Evolutionary conservation across 2,888 invertebrate species (phyloP).

Genomic region (Microctonus hyperodae): DNA sequence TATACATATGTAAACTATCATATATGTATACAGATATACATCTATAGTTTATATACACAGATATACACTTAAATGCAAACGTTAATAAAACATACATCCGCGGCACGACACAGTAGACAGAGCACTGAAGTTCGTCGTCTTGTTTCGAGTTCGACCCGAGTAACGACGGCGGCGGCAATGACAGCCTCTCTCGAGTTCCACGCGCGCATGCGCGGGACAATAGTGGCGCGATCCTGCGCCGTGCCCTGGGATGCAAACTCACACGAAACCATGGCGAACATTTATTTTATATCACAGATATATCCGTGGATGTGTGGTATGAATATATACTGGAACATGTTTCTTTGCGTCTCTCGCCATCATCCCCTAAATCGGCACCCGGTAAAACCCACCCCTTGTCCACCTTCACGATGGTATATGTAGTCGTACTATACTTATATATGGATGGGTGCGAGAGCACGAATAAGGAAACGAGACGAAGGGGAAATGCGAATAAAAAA

Average conservation of each 20-base stretch:
- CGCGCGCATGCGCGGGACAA: conserved; percentile 56
- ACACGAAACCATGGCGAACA: conserved; percentile 30
- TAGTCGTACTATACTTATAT: conserved; percentile 30
- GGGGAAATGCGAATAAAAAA: not conserved
- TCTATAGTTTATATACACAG: not conserved
- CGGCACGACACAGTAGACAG: conserved; percentile 57
- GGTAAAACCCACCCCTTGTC: conserved; percentile 31
- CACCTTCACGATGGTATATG: conserved; percentile 36
- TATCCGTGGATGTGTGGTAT: not conserved
- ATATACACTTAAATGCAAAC: not conserved
- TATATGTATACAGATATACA: not conserved
- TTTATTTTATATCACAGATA: not conserved
- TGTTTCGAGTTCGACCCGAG: conserved; percentile 58
- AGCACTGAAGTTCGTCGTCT: conserved; percentile 54
- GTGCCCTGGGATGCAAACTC: conserved; percentile 28
- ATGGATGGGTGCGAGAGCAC: conserved; percentile 37
- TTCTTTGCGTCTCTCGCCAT: conserved; percentile 42
- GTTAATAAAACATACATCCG: not conserved
- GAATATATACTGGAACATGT: not conserved
- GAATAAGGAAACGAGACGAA: conserved; percentile 27
- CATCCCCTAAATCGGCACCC: conserved; percentile 59
- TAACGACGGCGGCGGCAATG: conserved; percentile 29
- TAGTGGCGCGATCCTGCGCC: conserved; percentile 49
- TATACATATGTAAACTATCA: not conserved
- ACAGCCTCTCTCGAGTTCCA: conserved; percentile 48